Evolutionary conservation across 2,888 invertebrate genomes (phyloP), one percentile per base, ranked within the genome.

Genomic region (Camponotus fellah): DNA sequence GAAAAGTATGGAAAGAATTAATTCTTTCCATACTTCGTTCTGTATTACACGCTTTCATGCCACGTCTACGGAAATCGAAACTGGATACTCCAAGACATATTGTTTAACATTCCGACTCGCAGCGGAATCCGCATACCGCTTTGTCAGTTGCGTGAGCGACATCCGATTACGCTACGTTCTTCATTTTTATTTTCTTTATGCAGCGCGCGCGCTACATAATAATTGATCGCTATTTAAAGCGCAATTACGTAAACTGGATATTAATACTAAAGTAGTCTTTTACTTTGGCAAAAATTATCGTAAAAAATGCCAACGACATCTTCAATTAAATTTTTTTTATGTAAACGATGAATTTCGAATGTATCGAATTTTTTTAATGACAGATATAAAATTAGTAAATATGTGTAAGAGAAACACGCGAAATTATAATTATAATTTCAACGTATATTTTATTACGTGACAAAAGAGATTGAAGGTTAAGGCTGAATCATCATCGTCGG

Each of bases 91-190:
- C 32, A 56, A 56, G 60, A 74, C 75, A 65, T 62, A 80, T 85
- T 83, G 75, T 83, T 79, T 80, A 83, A 74, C 83, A 83, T 85
- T 85, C 83, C 79, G 37, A 75, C 65, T 66, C 80, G 66, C 43
- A 49, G 64, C 74, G 74, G 56, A 84, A 84, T 66, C 40, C 77
- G 64, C 69, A 71, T 79, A 71, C 37, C 56, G 49, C 65, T 71
- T 65, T n/a, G 66, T 65, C 64, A 71, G 69, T 77, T 71, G 71
- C 83, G 62, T 34, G 75, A 46, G 72, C 46, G 62, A 56, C 40
- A 49, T 40, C 40, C 53, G 62, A 74, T 74, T 81, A 74, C 64
- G 32, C 10, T 21, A 17, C 60, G 32, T 49, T 32, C 53, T 71
- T 14, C 56, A 58, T 9, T 71, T 21, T 32, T n/a, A 53, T 53